These are phyloP conservation scores for Amphimedon queenslandica DNA, from an alignment of 37 sponge, comb jelly and placozoan genomes.

Conservation along the genomic window DNA sequence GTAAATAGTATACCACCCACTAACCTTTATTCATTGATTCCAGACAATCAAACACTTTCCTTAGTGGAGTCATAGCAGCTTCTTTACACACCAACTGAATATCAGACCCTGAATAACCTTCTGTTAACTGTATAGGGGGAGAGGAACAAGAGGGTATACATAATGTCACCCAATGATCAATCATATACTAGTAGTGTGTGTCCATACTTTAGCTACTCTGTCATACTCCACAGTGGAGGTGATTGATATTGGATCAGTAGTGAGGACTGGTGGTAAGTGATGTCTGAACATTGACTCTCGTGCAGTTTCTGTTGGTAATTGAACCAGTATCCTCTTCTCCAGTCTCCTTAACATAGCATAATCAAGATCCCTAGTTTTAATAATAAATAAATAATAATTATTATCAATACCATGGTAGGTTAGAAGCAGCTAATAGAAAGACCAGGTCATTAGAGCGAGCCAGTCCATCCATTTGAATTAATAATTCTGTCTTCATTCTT, in stretches of 20 bases:
- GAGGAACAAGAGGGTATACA: background rate
- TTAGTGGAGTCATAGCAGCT: slow-evolving; percentile 94
- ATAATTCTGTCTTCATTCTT: slow-evolving; percentile 96
- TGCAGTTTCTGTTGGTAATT: slow-evolving; percentile 75
- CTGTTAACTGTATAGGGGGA: slow-evolving; percentile 76
- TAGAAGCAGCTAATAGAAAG: slow-evolving; percentile 94
- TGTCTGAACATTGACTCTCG: slow-evolving; percentile 89
- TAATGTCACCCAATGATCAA: background rate
- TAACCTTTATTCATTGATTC: slow-evolving; percentile 9
- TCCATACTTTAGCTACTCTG: slow-evolving; percentile 63
- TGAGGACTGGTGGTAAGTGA: slow-evolving; percentile 75
- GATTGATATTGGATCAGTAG: slow-evolving; percentile 58
- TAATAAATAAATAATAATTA: background rate
- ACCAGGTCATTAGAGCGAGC: slow-evolving; percentile 89
- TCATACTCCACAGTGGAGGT: slow-evolving; percentile 81
- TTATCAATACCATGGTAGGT: slow-evolving; percentile 84
- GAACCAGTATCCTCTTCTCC: slow-evolving; percentile 97
- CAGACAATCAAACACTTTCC: slow-evolving; percentile 80
- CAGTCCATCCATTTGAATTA: slow-evolving; percentile 98
- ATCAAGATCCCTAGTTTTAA: slow-evolving; percentile 83
- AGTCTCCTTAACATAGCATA: slow-evolving; percentile 94
- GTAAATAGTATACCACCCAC: slow-evolving; percentile 12
- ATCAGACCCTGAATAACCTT: slow-evolving; percentile 99
- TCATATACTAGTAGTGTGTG: background rate
- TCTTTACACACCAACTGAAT: slow-evolving; percentile 95